Conservation (phyloP, 2,113 vertebrate species). For the Chlorodrepanis virens region DNA sequence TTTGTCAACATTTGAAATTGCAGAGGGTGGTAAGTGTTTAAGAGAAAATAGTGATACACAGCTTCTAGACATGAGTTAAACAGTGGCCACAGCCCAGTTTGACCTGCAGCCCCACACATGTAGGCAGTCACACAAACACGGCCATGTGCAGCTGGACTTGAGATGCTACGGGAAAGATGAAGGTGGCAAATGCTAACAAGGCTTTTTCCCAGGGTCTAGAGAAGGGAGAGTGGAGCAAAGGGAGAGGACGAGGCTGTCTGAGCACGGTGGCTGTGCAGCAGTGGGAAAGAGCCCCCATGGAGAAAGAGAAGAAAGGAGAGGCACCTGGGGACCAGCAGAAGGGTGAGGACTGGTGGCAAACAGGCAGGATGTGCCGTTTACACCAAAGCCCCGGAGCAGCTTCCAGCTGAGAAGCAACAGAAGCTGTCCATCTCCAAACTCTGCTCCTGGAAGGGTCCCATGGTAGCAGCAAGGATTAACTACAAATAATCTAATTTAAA, state of each 20-base stretch:
- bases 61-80: background rate
- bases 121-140: fast-evolving
- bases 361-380: background rate
- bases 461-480: background rate
- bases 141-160: background rate
- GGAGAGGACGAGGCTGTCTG: background rate
- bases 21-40: background rate
- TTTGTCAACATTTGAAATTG: background rate
- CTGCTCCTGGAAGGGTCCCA: background rate
- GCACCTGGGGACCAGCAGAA: fast-evolving
- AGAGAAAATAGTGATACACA: fast-evolving
- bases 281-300: background rate
- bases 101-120: background rate
- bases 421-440: background rate
- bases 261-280: background rate
- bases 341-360: background rate
- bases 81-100: background rate
- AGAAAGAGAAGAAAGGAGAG: background rate
- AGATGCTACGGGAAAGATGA: background rate
- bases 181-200: background rate
- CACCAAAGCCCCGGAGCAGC: background rate
- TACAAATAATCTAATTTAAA: background rate
- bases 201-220: fast-evolving
- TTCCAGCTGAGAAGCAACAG: fast-evolving
- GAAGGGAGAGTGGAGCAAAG: background rate